phyloP scores from a whole-genome alignment of 2,888 invertebrate species.

The Tillus elongatus region DNA sequence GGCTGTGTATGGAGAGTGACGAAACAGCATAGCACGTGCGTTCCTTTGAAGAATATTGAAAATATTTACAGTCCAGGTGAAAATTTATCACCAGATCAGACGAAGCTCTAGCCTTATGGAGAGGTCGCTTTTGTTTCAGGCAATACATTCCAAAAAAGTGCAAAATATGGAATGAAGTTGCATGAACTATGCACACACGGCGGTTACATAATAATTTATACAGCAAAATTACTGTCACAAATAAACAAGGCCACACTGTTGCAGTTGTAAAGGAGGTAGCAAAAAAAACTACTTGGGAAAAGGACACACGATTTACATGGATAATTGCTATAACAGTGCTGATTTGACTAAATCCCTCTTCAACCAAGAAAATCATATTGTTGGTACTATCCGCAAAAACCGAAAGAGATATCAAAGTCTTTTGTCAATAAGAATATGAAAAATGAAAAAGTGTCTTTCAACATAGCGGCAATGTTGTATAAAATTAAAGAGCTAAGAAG shows the following conservation, averaged over 20 bases:
- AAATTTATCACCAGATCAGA: too few species aligned
- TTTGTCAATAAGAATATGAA: background rate
- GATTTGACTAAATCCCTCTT: background rate
- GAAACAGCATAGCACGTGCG: too few species aligned
- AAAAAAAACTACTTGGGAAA: conserved; percentile 5
- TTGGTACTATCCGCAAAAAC: conserved; percentile 8
- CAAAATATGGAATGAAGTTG: conserved; percentile 6
- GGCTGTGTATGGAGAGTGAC: too few species aligned
- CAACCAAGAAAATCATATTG: conserved; percentile 4
- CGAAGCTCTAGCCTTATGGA: too few species aligned
- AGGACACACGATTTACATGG: conserved; percentile 9
- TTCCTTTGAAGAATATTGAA: too few species aligned
- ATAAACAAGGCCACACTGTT: too few species aligned
- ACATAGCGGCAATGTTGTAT: background rate
- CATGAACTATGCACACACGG: background rate
- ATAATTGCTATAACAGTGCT: conserved; percentile 10
- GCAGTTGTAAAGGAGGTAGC: background rate
- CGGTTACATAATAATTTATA: background rate
- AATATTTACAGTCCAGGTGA: too few species aligned
- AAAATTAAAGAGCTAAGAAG: conserved; percentile 4
- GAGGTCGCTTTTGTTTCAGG: too few species aligned
- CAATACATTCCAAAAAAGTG: too few species aligned
- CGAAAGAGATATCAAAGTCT: conserved; percentile 4
- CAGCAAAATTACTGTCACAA: too few species aligned
- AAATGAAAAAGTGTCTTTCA: background rate